These are phyloP conservation scores for Diabrotica virgifera DNA, from an alignment of 1,140 invertebrate species.

Conservation along the genomic window DNA sequence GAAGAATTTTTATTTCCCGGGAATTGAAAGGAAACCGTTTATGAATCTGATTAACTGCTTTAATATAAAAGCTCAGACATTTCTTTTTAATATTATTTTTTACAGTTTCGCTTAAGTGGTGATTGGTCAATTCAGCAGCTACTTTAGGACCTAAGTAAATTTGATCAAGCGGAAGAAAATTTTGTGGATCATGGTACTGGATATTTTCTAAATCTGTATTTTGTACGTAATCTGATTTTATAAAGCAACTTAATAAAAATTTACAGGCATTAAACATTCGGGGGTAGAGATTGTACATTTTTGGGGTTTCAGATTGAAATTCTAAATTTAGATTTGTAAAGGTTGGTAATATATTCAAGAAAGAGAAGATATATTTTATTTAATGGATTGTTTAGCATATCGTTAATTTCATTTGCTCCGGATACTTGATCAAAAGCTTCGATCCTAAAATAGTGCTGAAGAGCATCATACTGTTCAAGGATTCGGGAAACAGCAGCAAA, in stretches of 20 bases:
- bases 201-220: neutral
- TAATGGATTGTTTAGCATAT: neutral
- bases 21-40: slow-evolving; percentile 5
- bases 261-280: neutral
- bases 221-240: neutral
- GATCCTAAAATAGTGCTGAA: slow-evolving; percentile 22
- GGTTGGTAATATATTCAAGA: slow-evolving; percentile 8
- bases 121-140: no score
- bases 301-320: slow-evolving; percentile 17
- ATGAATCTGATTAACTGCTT: neutral
- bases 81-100: neutral
- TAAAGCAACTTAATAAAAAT: slow-evolving; percentile 8
- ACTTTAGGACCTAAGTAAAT: neutral
- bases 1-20: neutral
- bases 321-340: slow-evolving; percentile 13
- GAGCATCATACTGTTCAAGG: slow-evolving; percentile 43
- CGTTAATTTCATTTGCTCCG: neutral
- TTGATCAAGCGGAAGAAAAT: neutral
- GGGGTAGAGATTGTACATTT: slow-evolving; percentile 9
- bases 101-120: neutral
- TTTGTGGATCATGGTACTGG: neutral
- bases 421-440: slow-evolving; percentile 1
- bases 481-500: slow-evolving; percentile 42
- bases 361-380: slow-evolving; percentile 10
- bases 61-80: neutral